A percentile compares a stretch with the other conserved stretches of the same genome.
Evolutionary conservation across 1,140 invertebrate species (phyloP).

Genomic region (Paralvinella palmiformis): DNA sequence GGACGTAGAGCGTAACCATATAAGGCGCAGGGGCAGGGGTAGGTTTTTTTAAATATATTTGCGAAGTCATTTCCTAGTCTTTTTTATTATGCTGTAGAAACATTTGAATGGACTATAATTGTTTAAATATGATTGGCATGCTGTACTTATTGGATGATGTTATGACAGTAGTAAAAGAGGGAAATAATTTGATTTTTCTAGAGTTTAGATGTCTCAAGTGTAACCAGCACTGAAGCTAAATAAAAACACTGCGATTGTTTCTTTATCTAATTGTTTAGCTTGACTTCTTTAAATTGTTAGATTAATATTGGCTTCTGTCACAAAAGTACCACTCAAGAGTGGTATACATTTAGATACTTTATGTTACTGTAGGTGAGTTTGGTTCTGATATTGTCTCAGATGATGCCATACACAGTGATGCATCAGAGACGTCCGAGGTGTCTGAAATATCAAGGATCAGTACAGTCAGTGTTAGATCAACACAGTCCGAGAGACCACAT

Average conservation of each 20-base stretch:
- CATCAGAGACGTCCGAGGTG: slow-evolving; percentile 48
- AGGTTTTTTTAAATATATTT: neutral
- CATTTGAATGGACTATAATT: no score
- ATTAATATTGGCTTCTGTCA: no score
- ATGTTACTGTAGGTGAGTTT: slow-evolving; percentile 30
- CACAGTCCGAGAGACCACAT: slow-evolving; percentile 44
- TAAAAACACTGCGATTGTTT: no score
- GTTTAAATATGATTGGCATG: no score
- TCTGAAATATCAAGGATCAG: slow-evolving; percentile 50
- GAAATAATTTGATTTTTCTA: no score
- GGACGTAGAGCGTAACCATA: slow-evolving; percentile 1
- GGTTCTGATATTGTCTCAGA: slow-evolving; percentile 39
- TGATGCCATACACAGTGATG: slow-evolving; percentile 44
- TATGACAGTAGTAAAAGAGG: no score
- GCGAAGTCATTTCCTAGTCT: neutral
- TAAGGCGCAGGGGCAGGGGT: slow-evolving; percentile 4
- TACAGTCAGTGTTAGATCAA: slow-evolving; percentile 46
- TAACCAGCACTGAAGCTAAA: no score
- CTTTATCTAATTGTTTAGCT: no score
- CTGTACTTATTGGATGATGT: no score
- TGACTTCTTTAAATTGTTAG: no score
- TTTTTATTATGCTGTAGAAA: neutral
- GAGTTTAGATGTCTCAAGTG: no score
- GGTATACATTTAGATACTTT: neutral
- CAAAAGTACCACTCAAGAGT: neutral